phyloP scores from a whole-genome alignment of 2,888 invertebrate species.

The Dryobota labecula region DNA sequence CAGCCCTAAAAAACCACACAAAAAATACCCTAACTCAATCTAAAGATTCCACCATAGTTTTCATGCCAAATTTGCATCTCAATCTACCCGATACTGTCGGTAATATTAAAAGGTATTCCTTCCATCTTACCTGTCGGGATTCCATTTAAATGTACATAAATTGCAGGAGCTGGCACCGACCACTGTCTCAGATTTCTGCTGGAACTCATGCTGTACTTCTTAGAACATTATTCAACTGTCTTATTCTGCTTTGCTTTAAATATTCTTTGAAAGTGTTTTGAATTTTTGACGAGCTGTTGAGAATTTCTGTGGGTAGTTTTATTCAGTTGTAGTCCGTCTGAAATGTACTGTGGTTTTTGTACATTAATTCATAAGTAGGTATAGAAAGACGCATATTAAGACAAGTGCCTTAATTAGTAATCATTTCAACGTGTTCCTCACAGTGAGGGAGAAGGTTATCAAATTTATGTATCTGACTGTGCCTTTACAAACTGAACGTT shows the following conservation, averaged over 20 bases:
- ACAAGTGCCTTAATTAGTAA: not conserved
- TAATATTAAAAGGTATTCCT: conserved; percentile 30
- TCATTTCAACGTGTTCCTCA: not conserved
- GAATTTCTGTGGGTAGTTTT: not conserved
- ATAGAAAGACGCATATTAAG: not conserved
- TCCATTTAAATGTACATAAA: conserved; percentile 68
- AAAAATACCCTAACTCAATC: conserved; percentile 17
- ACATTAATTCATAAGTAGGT: not conserved
- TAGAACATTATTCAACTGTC: conserved; percentile 40
- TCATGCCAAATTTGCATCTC: conserved; percentile 34
- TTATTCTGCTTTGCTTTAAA: conserved; percentile 29
- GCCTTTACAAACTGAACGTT: not conserved
- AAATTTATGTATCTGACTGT: not conserved
- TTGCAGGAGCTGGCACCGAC: conserved; percentile 43
- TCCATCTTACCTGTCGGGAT: conserved; percentile 28
- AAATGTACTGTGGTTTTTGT: not conserved
- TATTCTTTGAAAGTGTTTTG: conserved; percentile 29
- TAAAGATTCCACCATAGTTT: conserved; percentile 15
- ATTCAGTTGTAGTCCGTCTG: not conserved
- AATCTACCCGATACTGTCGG: conserved; percentile 35
- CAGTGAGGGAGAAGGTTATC: not conserved
- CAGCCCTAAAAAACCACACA: not conserved
- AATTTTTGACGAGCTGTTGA: conserved; percentile 19
- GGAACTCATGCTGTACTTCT: conserved; percentile 30
- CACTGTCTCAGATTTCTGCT: conserved; percentile 30